Percentiles rank a stretch among this genome's conserved stretches.
Conservation (phyloP, 2,113 vertebrate genomes). For the Casuarius casuarius region DNA sequence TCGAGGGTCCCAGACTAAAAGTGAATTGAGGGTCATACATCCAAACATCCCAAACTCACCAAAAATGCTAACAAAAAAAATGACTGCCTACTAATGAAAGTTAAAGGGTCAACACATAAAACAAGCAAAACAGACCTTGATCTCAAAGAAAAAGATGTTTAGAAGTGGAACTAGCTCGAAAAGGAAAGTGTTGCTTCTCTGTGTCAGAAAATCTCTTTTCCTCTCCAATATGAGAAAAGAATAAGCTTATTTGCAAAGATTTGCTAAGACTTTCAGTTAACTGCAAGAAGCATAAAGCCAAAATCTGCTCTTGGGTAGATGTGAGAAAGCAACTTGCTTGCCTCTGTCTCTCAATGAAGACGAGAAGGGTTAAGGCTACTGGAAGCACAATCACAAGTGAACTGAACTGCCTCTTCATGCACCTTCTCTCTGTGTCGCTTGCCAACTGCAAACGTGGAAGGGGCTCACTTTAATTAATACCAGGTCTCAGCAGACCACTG, state of each 20-base stretch:
- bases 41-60: no score
- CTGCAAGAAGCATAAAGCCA: background rate
- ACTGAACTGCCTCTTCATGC: background rate
- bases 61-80: background rate
- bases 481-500: slow-evolving; percentile 74
- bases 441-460: slow-evolving; percentile 30
- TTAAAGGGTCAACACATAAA: background rate
- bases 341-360: background rate
- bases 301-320: fast-evolving
- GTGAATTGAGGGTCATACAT: background rate
- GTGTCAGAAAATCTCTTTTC: background rate
- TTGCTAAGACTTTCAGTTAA: background rate
- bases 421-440: background rate
- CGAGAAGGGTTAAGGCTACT: background rate
- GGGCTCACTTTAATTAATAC: slow-evolving; percentile 78
- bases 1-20: background rate
- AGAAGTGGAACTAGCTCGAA: background rate
- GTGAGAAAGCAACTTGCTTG: background rate
- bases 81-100: no score
- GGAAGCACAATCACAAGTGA: background rate
- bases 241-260: background rate
- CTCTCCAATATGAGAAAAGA: background rate
- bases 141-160: background rate
- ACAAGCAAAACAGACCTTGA: background rate
- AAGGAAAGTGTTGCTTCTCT: background rate